Evolutionary conservation across 1,140 invertebrate genomes (phyloP), one percentile per base, ranked within the genome.

Genomic region (Archegozetes longisetosus): DNA sequence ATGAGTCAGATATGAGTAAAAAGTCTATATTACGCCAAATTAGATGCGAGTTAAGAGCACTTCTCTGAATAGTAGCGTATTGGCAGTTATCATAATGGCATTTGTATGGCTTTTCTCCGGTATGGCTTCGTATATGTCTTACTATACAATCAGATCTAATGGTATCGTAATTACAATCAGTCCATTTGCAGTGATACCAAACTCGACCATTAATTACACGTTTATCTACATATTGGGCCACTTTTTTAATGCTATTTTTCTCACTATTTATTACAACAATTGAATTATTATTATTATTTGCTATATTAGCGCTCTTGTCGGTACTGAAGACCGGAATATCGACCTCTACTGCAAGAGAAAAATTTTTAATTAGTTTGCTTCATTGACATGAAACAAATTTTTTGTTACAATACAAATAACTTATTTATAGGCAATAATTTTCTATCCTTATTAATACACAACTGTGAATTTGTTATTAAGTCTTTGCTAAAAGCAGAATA

Each of bases 191-290:
- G 20, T 20, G 9, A 53, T 58, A 58, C 1, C 17, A 3, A 2
- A 47, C n/a, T 28, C 23, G 46, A 51, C 49, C 49, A 24, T 58
- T 24, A 22, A 51, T 46, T 17, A 27, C 12, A 24, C 48, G 46
- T 28, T 51, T 58, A 13, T 58, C 57, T 6, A 58, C 4, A 12
- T 2, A 24, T 23, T 24, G 17, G 23, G 48, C 48, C 13, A 58
- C n/a, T 9, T 26, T n/a, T 58, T 51, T 58, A 20, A 58, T 58
- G 32, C 57, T 58, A 40, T 58, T 58, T 24, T 58, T 46, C 27
- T 57, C 55, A 13, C 32, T 14, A 1, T 47, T 47, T 17, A 50
- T 14, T 14, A 47, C 50, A 52, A 25, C 27, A n/a, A 25, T 4
- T 52, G 22, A 6, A 6, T 9, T n/a, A 6, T 40, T 17, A 17